These are phyloP conservation scores for Peromyscus aztecus DNA, from an alignment of 2,797 vertebrate species.

Conservation along the genomic window DNA sequence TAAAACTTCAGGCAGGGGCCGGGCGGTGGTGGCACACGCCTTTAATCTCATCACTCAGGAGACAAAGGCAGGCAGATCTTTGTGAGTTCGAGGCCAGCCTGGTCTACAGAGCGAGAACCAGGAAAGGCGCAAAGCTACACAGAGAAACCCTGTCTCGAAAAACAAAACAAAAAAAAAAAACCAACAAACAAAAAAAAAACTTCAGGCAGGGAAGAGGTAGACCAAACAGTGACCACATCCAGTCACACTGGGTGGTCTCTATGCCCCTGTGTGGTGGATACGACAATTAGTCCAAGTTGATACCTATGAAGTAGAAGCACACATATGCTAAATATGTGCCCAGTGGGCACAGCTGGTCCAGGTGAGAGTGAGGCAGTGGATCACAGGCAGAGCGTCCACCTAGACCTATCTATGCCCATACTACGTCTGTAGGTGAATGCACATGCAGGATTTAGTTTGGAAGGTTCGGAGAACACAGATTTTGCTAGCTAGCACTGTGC, in stretches of 20 bases:
- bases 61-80: no score
- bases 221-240: not conserved
- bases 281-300: not conserved
- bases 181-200: no score
- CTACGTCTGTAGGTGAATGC: fast-evolving
- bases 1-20: not conserved
- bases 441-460: not conserved
- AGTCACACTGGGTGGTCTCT: not conserved
- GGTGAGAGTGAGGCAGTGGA: not conserved
- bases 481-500: not conserved
- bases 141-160: no score
- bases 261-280: not conserved
- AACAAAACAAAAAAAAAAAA: no score
- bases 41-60: no score
- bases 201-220: not conserved
- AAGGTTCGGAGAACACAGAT: not conserved
- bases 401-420: not conserved
- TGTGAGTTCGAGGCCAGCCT: no score
- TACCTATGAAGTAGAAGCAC: not conserved
- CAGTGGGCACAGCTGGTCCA: not conserved
- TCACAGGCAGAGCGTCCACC: not conserved
- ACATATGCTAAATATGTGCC: not conserved
- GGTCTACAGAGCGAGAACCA: no score
- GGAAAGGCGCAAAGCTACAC: no score
- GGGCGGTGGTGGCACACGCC: no score